Evolutionary conservation across 2,888 invertebrate species (phyloP), one percentile per base, ranked within the genome.

Genomic region (Linhomoeus sp.): DNA sequence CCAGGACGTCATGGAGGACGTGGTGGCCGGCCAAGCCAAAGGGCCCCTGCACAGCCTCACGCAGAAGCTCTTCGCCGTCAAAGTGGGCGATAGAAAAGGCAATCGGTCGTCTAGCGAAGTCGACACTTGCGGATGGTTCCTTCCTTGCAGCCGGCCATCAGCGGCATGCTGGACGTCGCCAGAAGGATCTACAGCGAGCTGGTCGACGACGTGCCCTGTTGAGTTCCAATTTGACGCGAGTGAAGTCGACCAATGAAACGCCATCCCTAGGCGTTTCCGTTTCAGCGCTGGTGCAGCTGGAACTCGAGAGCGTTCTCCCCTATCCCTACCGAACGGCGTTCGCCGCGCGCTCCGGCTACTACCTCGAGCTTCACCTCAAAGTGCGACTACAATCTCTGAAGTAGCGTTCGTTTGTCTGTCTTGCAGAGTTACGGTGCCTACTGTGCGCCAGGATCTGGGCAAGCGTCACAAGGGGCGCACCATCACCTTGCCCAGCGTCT

Each of bases 131-230:
- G 36, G 29, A 22, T 5, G 25, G 25, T n/a, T 7, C 26, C 5
- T 43, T 24, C 23, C 24, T 41, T 55, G 41, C 38, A 52, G 52
- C 44, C 49, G 7, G 53, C 52, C 15, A 48, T 56, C n/a, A 79
- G 78, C 58, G 79, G 79, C 1, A 70, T 84, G 46, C 66, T 90
- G 53, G 88, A 88, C 66, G 73, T 87, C 29, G 78, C 83, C 5
- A 71, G 88, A 55, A 76, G 78, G 61, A 78, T 80, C 0, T 87
- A 86, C 66, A 78, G 80, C n/a, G 84, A 87, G 64, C 70, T 83
- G 17, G 75, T 86, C 50, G 79, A 81, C 52, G 80, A 82, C 52
- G 78, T 86, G 64, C 74, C 72, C 57, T 71, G 78, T 77, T 25
- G 20, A 46, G n/a, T n/a, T n/a, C n/a, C n/a, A n/a, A n/a, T n/a